Evolutionary conservation across 2,888 invertebrate genomes (phyloP).

Genomic region (Lasioglossum oenotherae): DNA sequence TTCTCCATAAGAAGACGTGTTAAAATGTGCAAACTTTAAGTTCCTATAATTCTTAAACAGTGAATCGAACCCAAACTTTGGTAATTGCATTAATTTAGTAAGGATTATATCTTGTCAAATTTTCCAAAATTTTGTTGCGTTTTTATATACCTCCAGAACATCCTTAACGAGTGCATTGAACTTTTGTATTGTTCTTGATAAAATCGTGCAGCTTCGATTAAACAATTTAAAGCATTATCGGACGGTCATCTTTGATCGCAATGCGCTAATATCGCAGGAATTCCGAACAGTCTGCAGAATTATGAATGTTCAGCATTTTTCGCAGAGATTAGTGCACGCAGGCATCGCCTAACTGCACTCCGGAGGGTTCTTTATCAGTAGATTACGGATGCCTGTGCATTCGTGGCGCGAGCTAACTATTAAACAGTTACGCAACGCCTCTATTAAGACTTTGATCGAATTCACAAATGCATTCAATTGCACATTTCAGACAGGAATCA

Average conservation of each 20-base stretch:
- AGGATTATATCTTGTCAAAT: too few relatives aligned
- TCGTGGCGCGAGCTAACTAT: not conserved
- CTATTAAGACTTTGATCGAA: not conserved
- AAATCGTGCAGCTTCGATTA: not conserved
- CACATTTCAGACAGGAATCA: slow-evolving; percentile 59
- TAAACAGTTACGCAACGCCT: not conserved
- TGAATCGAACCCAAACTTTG: too few relatives aligned
- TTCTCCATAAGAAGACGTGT: too few relatives aligned
- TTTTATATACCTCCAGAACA: too few relatives aligned
- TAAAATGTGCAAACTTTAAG: too few relatives aligned
- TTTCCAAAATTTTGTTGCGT: too few relatives aligned
- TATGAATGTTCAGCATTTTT: not conserved
- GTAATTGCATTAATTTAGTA: too few relatives aligned
- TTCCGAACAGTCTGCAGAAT: not conserved
- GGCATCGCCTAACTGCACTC: not conserved
- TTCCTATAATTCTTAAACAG: too few relatives aligned
- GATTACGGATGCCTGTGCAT: not conserved
- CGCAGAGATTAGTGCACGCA: not conserved
- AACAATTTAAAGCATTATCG: not conserved
- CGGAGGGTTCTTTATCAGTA: not conserved
- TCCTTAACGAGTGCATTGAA: not conserved
- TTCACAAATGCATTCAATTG: not conserved
- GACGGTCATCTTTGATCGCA: not conserved
- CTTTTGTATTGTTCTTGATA: not conserved
- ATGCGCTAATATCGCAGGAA: not conserved